Percentiles rank a stretch among this genome's conserved stretches.
Evolutionary conservation across 2,113 vertebrate genomes (phyloP).

Genomic region (Fregetta grallaria): DNA sequence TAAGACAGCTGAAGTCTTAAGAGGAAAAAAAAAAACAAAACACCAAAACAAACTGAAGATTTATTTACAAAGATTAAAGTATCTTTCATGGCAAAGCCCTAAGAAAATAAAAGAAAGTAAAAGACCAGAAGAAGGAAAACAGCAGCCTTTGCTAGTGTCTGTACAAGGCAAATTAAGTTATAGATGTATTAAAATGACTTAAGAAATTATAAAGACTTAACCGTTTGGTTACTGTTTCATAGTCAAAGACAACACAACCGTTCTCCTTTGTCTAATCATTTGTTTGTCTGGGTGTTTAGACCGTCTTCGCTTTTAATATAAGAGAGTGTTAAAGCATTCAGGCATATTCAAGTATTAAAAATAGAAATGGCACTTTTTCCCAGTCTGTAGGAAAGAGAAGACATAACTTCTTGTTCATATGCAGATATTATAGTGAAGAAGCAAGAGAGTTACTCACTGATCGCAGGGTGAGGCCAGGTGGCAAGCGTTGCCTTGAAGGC

Average conservation of each 20-base stretch:
- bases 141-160: not conserved
- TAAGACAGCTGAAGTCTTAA: slow-evolving; percentile 2
- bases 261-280: not conserved
- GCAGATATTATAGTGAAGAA: not conserved
- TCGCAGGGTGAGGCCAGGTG: not conserved
- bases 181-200: not conserved
- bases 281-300: not conserved
- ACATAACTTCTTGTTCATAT: not conserved
- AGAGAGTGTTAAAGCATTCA: not conserved
- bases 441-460: not conserved
- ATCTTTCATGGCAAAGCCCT: not conserved
- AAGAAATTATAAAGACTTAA: not conserved
- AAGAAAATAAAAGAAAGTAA: not conserved
- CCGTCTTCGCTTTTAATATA: not conserved
- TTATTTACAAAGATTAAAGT: slow-evolving; percentile 14
- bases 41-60: not conserved
- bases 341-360: not conserved
- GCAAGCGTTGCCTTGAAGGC: not conserved
- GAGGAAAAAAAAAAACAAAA: not conserved
- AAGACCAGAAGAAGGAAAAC: not conserved
- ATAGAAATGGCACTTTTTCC: not conserved
- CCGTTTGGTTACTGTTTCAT: not conserved
- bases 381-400: not conserved
- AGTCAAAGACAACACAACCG: not conserved
- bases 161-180: slow-evolving; percentile 13